Evolutionary conservation across 2,888 invertebrate species (phyloP).

Genomic region (Apamea epomidion): DNA sequence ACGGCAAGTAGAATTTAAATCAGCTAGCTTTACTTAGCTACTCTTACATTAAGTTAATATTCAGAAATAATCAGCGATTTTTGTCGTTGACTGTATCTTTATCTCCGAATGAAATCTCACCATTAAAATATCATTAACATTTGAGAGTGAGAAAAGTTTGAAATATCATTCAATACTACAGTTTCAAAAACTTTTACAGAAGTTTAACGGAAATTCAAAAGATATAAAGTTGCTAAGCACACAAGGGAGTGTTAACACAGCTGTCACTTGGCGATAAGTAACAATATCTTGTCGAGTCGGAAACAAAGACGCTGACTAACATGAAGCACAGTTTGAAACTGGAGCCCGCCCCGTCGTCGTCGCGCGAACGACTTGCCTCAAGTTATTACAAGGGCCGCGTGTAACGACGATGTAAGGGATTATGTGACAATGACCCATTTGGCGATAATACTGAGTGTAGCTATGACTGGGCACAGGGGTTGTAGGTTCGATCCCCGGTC

Average conservation of each 20-base stretch:
- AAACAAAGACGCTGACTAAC: slow-evolving; percentile 43
- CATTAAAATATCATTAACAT: not conserved
- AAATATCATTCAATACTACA: slow-evolving; percentile 7
- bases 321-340: slow-evolving; percentile 35
- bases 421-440: slow-evolving; percentile 15
- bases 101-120: slow-evolving; percentile 15
- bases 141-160: slow-evolving; percentile 9
- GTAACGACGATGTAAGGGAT: slow-evolving; percentile 24
- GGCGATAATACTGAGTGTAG: not conserved
- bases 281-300: slow-evolving; percentile 16
- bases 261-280: slow-evolving; percentile 36
- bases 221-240: slow-evolving; percentile 20
- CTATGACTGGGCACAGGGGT: not conserved
- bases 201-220: not conserved
- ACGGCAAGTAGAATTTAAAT: not conserved
- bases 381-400: slow-evolving; percentile 6
- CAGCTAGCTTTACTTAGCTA: no score
- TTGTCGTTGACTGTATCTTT: no score
- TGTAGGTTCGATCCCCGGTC: not conserved
- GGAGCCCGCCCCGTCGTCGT: not conserved
- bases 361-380: slow-evolving; percentile 18
- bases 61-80: no score
- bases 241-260: slow-evolving; percentile 11
- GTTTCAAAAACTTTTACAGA: slow-evolving; percentile 7
- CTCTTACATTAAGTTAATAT: not conserved